Evolutionary conservation across 2,797 vertebrate genomes (phyloP).

Genomic region (Pseudomugil gertrudae): DNA sequence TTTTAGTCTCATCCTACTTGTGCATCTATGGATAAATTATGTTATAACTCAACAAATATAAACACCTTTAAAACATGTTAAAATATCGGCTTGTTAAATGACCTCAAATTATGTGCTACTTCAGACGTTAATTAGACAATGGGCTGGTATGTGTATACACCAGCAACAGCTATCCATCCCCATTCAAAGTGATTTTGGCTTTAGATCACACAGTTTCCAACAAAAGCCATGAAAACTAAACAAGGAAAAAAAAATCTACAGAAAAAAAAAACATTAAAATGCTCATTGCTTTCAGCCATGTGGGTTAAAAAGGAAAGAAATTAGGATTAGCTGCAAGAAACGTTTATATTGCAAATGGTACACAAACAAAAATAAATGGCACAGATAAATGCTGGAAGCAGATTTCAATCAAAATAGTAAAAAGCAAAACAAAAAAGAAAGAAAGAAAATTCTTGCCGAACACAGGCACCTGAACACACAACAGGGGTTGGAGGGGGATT

Average conservation of each 20-base stretch:
- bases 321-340: slow-evolving; percentile 46
- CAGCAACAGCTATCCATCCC: slow-evolving; percentile 43
- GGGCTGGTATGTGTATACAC: slow-evolving; percentile 45
- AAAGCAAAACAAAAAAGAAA: background rate
- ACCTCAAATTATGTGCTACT: slow-evolving; percentile 72
- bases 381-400: slow-evolving; percentile 74
- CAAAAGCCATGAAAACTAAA: slow-evolving; percentile 48
- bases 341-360: slow-evolving; percentile 54
- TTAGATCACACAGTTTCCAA: slow-evolving; percentile 54
- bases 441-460: slow-evolving; percentile 19
- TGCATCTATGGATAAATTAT: slow-evolving; percentile 79
- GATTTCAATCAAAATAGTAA: slow-evolving; percentile 74
- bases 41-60: slow-evolving; percentile 54
- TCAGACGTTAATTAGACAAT: slow-evolving; percentile 58
- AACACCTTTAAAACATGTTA: slow-evolving; percentile 55
- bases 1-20: slow-evolving; percentile 74
- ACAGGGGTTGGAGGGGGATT: slow-evolving; percentile 1
- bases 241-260: slow-evolving; percentile 10
- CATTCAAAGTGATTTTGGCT: slow-evolving; percentile 64
- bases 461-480: slow-evolving; percentile 76
- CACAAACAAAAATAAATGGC: slow-evolving; percentile 64
- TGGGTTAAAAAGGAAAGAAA: slow-evolving; percentile 45
- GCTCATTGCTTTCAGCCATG: slow-evolving; percentile 54
- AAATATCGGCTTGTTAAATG: slow-evolving; percentile 70
- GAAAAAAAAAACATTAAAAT: slow-evolving; percentile 15